A percentile compares a stretch with the other conserved stretches of the same genome.
Conservation (phyloP, 2,113 vertebrate genomes). For the Scortum barcoo region DNA sequence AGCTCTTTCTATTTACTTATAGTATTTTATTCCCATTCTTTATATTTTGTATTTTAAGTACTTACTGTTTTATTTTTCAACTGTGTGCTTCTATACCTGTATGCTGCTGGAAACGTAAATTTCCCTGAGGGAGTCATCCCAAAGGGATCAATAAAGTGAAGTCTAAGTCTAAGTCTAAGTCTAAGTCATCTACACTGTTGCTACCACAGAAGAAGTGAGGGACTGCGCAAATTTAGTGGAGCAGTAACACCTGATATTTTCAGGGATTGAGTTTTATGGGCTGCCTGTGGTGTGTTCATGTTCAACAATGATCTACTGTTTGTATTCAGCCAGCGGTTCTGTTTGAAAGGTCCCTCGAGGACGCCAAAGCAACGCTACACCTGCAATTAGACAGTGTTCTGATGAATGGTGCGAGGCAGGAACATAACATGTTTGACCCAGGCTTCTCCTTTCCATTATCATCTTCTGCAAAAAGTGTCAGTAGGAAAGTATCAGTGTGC, state of each 20-base stretch:
- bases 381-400: constrained; percentile 65
- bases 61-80: too few relatives aligned
- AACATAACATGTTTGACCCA: constrained; percentile 62
- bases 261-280: constrained; percentile 39
- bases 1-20: too few relatives aligned
- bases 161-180: too few relatives aligned
- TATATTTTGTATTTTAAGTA: too few relatives aligned
- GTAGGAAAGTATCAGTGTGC: constrained; percentile 23
- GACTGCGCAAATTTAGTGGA: constrained; percentile 4
- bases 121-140: too few relatives aligned
- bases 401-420: constrained; percentile 55
- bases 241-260: constrained; percentile 62
- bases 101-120: too few relatives aligned
- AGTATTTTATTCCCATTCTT: too few relatives aligned
- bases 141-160: too few relatives aligned
- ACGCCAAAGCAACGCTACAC: constrained; percentile 70
- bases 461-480: constrained; percentile 33
- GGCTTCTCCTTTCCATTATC: constrained; percentile 48
- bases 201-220: not conserved
- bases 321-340: constrained; percentile 50
- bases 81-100: too few relatives aligned
- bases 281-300: constrained; percentile 22
- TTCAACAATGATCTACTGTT: constrained; percentile 72
- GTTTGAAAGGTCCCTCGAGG: constrained; percentile 61
- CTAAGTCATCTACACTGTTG: not conserved